Evolutionary conservation across 2,888 invertebrate genomes (phyloP).

Genomic region (Orthosia cruda): DNA sequence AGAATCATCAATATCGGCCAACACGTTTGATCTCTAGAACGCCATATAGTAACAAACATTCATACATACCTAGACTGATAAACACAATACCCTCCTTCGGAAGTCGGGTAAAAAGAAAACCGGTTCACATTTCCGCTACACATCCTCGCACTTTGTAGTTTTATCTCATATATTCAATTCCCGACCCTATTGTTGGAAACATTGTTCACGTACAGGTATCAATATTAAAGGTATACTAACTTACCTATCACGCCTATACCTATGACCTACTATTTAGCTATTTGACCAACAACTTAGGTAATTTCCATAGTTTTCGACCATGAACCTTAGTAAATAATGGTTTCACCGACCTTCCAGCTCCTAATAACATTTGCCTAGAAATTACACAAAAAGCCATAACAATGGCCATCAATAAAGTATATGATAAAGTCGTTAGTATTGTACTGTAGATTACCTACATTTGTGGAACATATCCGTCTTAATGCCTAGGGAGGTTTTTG

Average conservation of each 20-base stretch:
- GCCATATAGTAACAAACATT: no score
- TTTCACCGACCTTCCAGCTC: background rate
- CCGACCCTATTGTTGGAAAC: no score
- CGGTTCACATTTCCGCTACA: no score
- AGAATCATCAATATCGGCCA: no score
- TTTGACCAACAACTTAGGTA: background rate
- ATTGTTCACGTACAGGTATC: no score
- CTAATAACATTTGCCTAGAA: constrained; percentile 21
- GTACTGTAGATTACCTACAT: background rate
- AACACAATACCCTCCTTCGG: no score
- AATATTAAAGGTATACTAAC: no score
- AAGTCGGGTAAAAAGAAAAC: no score
- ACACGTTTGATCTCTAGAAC: no score
- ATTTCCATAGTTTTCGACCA: background rate
- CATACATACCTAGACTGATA: no score
- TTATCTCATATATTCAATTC: no score
- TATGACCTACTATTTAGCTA: constrained; percentile 2
- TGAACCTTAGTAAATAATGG: constrained; percentile 24
- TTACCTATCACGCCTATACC: background rate
- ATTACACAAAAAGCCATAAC: background rate
- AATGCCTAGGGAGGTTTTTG: constrained; percentile 7
- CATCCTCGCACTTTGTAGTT: no score
- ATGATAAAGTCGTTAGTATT: constrained; percentile 7
- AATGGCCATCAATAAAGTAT: constrained; percentile 21
- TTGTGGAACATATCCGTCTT: background rate